Conservation (phyloP, 2,888 invertebrate species). For the Conistra vaccinii region DNA sequence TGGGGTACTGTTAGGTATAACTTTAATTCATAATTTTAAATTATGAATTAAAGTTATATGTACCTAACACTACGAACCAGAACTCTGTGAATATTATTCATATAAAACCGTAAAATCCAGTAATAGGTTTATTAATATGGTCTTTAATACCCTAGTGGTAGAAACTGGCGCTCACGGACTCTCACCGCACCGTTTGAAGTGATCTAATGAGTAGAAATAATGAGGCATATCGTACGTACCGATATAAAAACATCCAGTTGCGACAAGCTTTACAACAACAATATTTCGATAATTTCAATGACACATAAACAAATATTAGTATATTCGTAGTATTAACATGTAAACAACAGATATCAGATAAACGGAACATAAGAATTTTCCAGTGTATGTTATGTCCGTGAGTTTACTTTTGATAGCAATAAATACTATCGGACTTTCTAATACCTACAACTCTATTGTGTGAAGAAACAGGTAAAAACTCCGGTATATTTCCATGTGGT, state of each 20-base stretch:
- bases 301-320: conserved; percentile 65
- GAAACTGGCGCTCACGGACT: neutral
- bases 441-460: conserved; percentile 40
- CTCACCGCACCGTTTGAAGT: conserved; percentile 14
- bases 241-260: conserved; percentile 27
- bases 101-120: conserved; percentile 7
- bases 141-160: neutral
- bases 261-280: conserved; percentile 31
- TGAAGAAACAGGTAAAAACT: conserved; percentile 23
- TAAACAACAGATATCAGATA: conserved; percentile 69
- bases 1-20: too few relatives aligned
- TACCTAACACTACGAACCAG: neutral
- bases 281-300: conserved; percentile 60
- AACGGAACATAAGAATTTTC: conserved; percentile 68
- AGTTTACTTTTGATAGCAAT: conserved; percentile 61
- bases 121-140: neutral
- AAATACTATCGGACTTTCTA: conserved; percentile 45
- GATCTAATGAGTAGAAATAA: neutral
- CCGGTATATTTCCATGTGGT: conserved; percentile 48
- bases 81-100: neutral
- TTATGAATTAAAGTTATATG: neutral
- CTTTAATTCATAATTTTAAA: too few relatives aligned
- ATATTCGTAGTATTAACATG: conserved; percentile 50
- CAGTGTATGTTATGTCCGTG: conserved; percentile 50
- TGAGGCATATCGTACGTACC: conserved; percentile 7